phyloP scores from a whole-genome alignment of 1,140 invertebrate genomes.

The Aphelenchoides besseyi region DNA sequence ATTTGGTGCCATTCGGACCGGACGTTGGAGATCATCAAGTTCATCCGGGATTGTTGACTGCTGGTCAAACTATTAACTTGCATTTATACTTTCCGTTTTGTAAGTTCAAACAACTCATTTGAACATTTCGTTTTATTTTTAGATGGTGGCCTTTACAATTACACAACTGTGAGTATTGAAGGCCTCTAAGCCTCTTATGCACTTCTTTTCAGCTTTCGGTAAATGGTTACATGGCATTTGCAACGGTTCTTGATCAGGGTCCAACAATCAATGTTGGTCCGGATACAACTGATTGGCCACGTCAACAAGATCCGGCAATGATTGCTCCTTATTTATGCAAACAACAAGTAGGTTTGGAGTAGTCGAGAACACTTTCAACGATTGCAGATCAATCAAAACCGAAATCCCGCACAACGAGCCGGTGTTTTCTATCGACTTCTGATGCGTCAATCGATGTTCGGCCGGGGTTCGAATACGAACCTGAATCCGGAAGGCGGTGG shows the following conservation, averaged over 20 bases:
- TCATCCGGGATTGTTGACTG: constrained; percentile 58
- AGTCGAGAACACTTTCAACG: background rate
- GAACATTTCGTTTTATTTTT: no score
- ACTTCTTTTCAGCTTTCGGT: constrained; percentile 55
- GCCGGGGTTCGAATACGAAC: constrained; percentile 53
- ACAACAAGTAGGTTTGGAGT: constrained; percentile 44
- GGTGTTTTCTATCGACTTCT: constrained; percentile 61
- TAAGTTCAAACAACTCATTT: no score
- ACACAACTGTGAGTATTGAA: constrained; percentile 55
- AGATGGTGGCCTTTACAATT: constrained; percentile 62
- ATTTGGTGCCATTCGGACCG: constrained; percentile 60
- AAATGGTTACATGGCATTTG: constrained; percentile 62
- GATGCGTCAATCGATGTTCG: constrained; percentile 60
- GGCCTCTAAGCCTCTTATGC: constrained; percentile 16
- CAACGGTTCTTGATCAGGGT: constrained; percentile 60
- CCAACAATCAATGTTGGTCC: constrained; percentile 62
- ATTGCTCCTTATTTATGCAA: constrained; percentile 62
- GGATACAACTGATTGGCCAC: constrained; percentile 60
- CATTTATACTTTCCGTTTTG: constrained; percentile 62
- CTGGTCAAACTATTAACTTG: constrained; percentile 61
- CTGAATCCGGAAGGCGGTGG: constrained; percentile 38
- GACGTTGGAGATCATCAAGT: constrained; percentile 59
- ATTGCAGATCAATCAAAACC: constrained; percentile 53
- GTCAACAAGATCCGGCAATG: constrained; percentile 62
- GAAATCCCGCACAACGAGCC: constrained; percentile 51